Evolutionary conservation across 2,888 invertebrate species (phyloP).

Genomic region (Agrotis clavis): DNA sequence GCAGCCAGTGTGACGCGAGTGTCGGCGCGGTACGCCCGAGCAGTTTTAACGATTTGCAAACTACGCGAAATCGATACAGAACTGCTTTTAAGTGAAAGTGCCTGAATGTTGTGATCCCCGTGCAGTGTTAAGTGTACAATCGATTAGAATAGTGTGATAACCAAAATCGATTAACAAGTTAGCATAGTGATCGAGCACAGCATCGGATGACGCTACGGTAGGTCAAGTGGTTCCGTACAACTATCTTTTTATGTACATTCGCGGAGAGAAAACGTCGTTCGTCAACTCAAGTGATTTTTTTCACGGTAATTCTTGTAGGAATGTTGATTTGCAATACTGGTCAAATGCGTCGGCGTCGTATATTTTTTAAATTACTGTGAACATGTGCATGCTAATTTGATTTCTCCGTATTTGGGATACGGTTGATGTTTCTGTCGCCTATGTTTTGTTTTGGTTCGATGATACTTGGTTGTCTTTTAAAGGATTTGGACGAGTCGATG

Average conservation of each 20-base stretch:
- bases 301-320: slow-evolving; percentile 55
- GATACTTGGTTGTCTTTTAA: slow-evolving; percentile 21
- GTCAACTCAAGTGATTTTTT: slow-evolving; percentile 63
- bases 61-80: slow-evolving; percentile 79
- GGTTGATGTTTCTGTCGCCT: slow-evolving; percentile 29
- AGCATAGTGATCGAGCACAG: slow-evolving; percentile 54
- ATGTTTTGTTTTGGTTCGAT: slow-evolving; percentile 36
- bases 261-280: slow-evolving; percentile 66
- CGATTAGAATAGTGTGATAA: slow-evolving; percentile 55
- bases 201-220: slow-evolving; percentile 66
- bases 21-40: slow-evolving; percentile 64
- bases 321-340: slow-evolving; percentile 61
- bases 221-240: slow-evolving; percentile 68
- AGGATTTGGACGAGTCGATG: not conserved
- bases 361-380: slow-evolving; percentile 45
- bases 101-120: slow-evolving; percentile 73
- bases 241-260: slow-evolving; percentile 69
- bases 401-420: slow-evolving; percentile 40
- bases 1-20: slow-evolving; percentile 80
- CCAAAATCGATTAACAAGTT: slow-evolving; percentile 57
- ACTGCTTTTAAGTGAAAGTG: slow-evolving; percentile 86
- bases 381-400: slow-evolving; percentile 51
- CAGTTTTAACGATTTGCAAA: slow-evolving; percentile 79
- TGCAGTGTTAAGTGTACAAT: slow-evolving; percentile 69
- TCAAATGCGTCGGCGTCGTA: slow-evolving; percentile 37